Conservation (phyloP, 2,113 vertebrate species). For the Osmerus eperlanus region DNA sequence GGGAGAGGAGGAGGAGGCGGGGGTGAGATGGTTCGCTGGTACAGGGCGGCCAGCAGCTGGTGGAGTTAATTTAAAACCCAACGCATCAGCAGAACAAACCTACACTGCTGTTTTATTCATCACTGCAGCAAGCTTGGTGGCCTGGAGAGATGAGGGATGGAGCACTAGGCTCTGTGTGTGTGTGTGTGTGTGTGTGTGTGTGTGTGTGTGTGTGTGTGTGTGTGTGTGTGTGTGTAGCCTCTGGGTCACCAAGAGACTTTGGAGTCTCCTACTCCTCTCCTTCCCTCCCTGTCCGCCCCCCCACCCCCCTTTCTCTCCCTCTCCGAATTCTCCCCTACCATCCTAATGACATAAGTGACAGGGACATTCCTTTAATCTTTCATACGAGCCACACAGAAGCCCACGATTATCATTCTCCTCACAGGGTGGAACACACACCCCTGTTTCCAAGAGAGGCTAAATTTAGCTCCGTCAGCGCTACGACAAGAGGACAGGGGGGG, state of each 20-base stretch:
- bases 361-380: no score
- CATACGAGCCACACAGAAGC: neutral
- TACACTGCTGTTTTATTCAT: conserved; percentile 76
- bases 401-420: neutral
- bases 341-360: no score
- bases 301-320: no score
- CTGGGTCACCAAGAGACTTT: no score
- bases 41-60: conserved; percentile 31
- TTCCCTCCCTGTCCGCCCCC: no score
- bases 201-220: neutral
- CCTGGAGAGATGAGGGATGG: conserved; percentile 41
- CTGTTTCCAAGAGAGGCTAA: no score
- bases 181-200: neutral
- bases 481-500: no score
- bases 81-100: conserved; percentile 64
- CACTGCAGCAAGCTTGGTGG: conserved; percentile 66
- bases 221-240: no score
- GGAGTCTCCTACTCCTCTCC: neutral
- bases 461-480: no score
- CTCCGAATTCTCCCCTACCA: no score
- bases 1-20: neutral
- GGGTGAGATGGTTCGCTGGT: neutral
- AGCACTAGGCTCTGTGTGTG: neutral
- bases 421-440: no score
- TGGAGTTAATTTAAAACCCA: conserved; percentile 64